phyloP scores from a whole-genome alignment of 2,888 invertebrate species.

The Balanococcus diminutus region DNA sequence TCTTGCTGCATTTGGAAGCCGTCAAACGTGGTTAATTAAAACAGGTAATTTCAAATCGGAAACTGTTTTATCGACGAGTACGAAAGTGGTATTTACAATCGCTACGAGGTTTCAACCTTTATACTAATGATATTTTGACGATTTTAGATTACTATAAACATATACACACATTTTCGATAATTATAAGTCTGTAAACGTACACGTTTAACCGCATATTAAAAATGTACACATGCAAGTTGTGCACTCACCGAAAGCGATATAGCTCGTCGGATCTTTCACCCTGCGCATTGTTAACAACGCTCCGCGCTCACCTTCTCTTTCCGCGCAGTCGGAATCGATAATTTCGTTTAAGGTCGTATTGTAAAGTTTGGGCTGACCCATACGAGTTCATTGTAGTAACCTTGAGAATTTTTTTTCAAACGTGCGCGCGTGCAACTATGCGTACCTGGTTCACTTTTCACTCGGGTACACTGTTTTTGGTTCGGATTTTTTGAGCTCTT shows the following conservation, averaged over 20 bases:
- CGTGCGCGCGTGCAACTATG: slow-evolving; percentile 23
- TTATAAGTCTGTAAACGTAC: slow-evolving; percentile 18
- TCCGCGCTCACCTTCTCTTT: background rate
- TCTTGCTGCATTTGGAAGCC: background rate
- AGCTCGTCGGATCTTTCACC: slow-evolving; percentile 23
- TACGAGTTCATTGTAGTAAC: slow-evolving; percentile 39
- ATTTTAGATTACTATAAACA: slow-evolving; percentile 12
- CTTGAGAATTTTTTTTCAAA: slow-evolving; percentile 13
- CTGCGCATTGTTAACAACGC: slow-evolving; percentile 18
- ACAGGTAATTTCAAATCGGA: slow-evolving; percentile 35
- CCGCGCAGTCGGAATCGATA: slow-evolving; percentile 10
- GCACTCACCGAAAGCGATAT: slow-evolving; percentile 25
- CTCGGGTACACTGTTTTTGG: background rate
- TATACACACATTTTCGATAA: slow-evolving; percentile 1
- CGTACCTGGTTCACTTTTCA: background rate
- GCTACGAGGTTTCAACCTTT: slow-evolving; percentile 3
- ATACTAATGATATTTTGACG: slow-evolving; percentile 9
- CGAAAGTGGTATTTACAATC: background rate
- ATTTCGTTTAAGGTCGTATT: slow-evolving; percentile 37
- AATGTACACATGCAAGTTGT: slow-evolving; percentile 17
- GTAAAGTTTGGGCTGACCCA: slow-evolving; percentile 28
- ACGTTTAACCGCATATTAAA: background rate
- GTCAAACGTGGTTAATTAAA: slow-evolving; percentile 33
- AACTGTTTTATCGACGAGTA: slow-evolving; percentile 10
- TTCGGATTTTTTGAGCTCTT: background rate